Conservation (phyloP, 2,888 invertebrate genomes). For the Galeopsomyia nigrocyanea region DNA sequence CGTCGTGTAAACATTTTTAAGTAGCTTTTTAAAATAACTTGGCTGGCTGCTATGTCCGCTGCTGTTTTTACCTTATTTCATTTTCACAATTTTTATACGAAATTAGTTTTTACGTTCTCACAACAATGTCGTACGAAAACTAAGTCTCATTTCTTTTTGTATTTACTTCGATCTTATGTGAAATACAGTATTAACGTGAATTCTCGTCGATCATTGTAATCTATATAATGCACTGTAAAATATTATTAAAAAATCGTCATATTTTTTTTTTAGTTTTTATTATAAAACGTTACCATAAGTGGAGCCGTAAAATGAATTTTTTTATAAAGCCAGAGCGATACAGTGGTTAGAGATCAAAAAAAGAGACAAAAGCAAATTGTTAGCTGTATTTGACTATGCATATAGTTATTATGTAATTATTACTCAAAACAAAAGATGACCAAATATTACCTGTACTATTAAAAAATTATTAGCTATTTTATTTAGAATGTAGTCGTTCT, state of each 20-base stretch:
- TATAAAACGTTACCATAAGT: conserved; percentile 47
- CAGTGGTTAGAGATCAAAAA: conserved; percentile 28
- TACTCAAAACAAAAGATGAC: conserved; percentile 60
- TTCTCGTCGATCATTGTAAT: conserved; percentile 27
- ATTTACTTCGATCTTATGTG: conserved; percentile 39
- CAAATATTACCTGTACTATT: conserved; percentile 65
- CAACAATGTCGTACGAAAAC: conserved; percentile 15
- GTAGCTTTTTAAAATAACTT: conserved; percentile 40
- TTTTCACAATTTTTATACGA: conserved; percentile 20
- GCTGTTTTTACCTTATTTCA: conserved; percentile 31
- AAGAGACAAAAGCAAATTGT: conserved; percentile 42
- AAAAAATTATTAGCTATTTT: conserved; percentile 58
- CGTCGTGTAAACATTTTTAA: conserved; percentile 34
- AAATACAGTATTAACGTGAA: conserved; percentile 59
- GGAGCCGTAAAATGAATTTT: conserved; percentile 33
- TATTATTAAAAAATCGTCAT: conserved; percentile 31
- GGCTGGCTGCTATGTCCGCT: conserved; percentile 37
- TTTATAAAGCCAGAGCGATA: conserved; percentile 25
- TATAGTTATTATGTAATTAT: conserved; percentile 41
- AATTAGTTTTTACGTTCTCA: conserved; percentile 20
- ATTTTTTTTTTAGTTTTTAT: conserved; percentile 4
- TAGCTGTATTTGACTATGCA: conserved; percentile 43
- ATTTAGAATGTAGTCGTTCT: conserved; percentile 53
- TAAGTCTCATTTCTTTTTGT: conserved; percentile 30
- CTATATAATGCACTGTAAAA: conserved; percentile 35